Base-by-base conservation (phyloP, 2,113 vertebrate genomes). In the Gnathonemus echidnorhynchus region DNA sequence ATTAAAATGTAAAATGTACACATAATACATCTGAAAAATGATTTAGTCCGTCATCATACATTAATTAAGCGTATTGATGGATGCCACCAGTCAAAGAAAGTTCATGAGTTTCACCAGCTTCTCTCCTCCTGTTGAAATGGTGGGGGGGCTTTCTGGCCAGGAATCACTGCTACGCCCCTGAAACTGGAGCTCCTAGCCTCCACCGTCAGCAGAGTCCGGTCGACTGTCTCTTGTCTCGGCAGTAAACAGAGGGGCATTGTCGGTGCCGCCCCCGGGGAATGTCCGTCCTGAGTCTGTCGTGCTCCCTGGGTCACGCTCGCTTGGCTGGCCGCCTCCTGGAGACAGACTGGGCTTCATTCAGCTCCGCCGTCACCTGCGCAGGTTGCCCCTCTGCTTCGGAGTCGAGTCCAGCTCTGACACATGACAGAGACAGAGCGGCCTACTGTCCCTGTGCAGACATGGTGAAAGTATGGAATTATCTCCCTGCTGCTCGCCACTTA, bases 201-300 rank as follows among this genome's bases (percentile, higher is more conserved):
- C 58, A 52, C 56, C 31, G 88, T 83, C 70, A 89, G 88, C 88
- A 83, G 27, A 35, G 83, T 58, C 53, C 24, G 74, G 27, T 42
- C 15, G 5, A 42, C 80, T 21, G 53, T 89, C 52, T 62, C 56
- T 48, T 17, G 21, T 48, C 42, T 6, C 21, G 21, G n/a, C 84
- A n/a, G n/a, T 15, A 27, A 27, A 85, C 77, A 89, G 83, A 46
- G 80, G 19, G 50, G 77, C 89, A 62, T 86, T 89, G 89, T 86
- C 50, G 15, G 21, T 24, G 5, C 31, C 0, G n/a, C 11, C 46
- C 66, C 66, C 15, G 48, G 66, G 46, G 70, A 77, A 49, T 48
- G 10, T 48, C 62, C 3, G 46, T 35, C n/a, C 50, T n/a, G 27
- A 24, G 13, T 2, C 70, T 46, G 24, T 5, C n/a, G 19, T 2